A percentile compares a stretch with the other conserved stretches of the same genome.
phyloP scores from a whole-genome alignment of 2,797 vertebrate species.

The Vipera ursinii region DNA sequence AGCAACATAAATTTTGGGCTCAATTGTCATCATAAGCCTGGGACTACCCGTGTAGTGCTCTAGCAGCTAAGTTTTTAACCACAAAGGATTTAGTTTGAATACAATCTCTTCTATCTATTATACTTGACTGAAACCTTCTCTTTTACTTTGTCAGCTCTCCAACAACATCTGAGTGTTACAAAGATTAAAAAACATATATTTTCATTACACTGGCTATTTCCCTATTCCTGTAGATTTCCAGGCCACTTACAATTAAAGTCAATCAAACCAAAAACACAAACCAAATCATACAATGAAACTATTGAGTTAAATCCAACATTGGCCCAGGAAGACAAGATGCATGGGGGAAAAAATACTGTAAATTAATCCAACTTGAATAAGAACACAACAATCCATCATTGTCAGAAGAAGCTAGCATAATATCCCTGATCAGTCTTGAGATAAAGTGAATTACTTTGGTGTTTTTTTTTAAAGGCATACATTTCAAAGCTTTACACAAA shows the following conservation, averaged over 20 bases:
- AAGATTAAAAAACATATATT: not conserved
- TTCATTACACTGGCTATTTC: not conserved
- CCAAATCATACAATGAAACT: not conserved
- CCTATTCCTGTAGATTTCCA: not conserved
- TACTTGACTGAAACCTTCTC: not conserved
- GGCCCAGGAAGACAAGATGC: not conserved
- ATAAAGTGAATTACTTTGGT: not conserved
- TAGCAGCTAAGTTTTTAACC: not conserved
- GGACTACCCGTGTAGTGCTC: not conserved
- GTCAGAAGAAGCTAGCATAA: not conserved
- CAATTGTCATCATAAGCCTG: not conserved
- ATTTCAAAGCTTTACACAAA: not conserved
- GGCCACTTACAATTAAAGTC: not conserved
- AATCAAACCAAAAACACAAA: not conserved
- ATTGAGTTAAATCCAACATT: not conserved
- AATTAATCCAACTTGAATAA: not conserved
- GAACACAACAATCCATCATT: not conserved
- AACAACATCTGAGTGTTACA: not conserved
- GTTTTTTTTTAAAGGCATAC: not conserved
- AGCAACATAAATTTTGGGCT: not conserved
- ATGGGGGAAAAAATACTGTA: not conserved
- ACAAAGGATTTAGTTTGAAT: not conserved
- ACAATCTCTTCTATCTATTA: not conserved
- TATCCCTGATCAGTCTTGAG: not conserved
- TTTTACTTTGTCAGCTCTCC: not conserved